Conservation (phyloP, 2,797 vertebrate genomes). For the Alosa sapidissima region DNA sequence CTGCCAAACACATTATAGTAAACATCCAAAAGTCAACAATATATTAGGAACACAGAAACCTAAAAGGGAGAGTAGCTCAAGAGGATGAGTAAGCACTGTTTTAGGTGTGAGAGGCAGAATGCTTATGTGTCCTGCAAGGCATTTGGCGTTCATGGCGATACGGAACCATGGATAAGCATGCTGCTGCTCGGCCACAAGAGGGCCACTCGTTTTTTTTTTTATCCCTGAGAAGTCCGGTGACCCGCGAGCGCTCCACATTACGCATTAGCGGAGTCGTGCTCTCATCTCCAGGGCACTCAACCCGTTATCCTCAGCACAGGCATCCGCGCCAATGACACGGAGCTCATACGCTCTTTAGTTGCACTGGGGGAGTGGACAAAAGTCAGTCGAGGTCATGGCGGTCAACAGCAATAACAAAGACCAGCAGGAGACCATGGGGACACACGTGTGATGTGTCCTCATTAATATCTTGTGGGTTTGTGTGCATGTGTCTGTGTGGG, state of each 20-base stretch:
- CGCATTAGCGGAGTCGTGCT: neutral
- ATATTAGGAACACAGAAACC: neutral
- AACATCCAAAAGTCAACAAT: too few species aligned
- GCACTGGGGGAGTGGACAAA: neutral
- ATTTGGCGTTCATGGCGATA: neutral
- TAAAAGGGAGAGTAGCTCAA: neutral
- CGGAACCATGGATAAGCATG: neutral
- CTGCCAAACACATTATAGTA: neutral
- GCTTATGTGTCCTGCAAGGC: neutral
- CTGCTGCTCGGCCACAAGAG: neutral
- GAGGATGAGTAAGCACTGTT: neutral
- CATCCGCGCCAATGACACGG: neutral
- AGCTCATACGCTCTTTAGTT: neutral
- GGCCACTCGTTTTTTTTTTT: neutral
- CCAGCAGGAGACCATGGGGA: neutral
- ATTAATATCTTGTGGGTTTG: neutral
- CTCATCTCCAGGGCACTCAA: slow-evolving; percentile 4
- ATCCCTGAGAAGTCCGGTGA: neutral
- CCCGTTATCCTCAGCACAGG: neutral
- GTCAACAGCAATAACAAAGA: neutral
- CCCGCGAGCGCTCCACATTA: neutral
- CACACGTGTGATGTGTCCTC: neutral
- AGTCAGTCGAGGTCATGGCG: neutral
- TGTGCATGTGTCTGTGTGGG: neutral
- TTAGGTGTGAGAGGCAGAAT: neutral